phyloP scores from a whole-genome alignment of 2,888 invertebrate species.

The Epinotia ramella region DNA sequence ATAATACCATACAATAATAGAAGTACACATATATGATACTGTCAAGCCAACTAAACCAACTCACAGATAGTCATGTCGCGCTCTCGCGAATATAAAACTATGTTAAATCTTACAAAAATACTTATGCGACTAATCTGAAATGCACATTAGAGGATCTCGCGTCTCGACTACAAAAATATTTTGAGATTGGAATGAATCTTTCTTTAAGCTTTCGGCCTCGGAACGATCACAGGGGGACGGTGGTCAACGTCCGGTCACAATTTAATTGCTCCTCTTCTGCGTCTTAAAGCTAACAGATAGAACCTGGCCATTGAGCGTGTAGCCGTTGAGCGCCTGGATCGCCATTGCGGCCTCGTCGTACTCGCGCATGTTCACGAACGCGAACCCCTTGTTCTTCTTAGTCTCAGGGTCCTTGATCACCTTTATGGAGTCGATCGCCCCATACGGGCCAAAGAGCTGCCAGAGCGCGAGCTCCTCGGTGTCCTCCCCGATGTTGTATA shows the following conservation, averaged over 20 bases:
- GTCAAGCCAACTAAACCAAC: conserved; percentile 80
- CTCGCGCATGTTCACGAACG: conserved; percentile 84
- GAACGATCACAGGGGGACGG: conserved; percentile 76
- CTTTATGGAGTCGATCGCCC: conserved; percentile 83
- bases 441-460: conserved; percentile 84
- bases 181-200: conserved; percentile 84
- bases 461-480: conserved; percentile 82
- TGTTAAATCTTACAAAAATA: conserved; percentile 85
- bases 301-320: conserved; percentile 84
- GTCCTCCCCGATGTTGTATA: conserved; percentile 83
- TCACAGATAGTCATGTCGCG: conserved; percentile 83
- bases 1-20: conserved; percentile 81
- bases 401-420: conserved; percentile 84
- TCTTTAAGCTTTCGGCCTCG: conserved; percentile 78
- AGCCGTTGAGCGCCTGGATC: conserved; percentile 83
- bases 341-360: conserved; percentile 84
- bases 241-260: conserved; percentile 76
- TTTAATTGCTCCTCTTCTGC: conserved; percentile 82
- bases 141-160: conserved; percentile 82
- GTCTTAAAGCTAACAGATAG: conserved; percentile 85
- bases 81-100: conserved; percentile 83
- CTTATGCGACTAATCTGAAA: conserved; percentile 84
- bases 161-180: conserved; percentile 85
- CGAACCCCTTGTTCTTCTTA: conserved; percentile 84
- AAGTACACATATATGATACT: conserved; percentile 83